A percentile compares a stretch with the other conserved stretches of the same genome.
These are phyloP conservation scores for Apodemia zela DNA, from an alignment of 2,888 invertebrate genomes.

Conservation along the genomic window DNA sequence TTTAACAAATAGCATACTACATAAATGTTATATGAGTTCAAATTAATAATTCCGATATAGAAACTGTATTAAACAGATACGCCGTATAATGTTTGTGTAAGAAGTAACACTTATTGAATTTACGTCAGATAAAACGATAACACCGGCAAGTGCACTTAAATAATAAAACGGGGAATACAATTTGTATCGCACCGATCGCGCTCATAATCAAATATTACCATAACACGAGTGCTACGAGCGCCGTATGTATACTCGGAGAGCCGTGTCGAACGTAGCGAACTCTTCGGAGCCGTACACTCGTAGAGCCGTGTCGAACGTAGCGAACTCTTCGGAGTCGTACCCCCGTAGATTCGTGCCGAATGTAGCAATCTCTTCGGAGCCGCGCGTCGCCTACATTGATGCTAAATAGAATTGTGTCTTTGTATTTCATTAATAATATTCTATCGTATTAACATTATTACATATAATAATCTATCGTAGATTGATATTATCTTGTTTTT, in stretches of 20 bases:
- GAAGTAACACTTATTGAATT: not conserved
- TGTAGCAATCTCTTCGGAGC: too few relatives aligned
- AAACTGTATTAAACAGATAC: not conserved
- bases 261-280: too few relatives aligned
- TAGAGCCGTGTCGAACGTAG: too few relatives aligned
- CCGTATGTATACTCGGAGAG: not conserved
- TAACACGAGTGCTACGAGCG: not conserved
- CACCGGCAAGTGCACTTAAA: constrained; percentile 7
- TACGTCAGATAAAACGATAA: not conserved
- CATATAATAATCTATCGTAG: too few relatives aligned
- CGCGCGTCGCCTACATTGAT: not conserved
- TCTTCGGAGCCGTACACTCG: too few relatives aligned
- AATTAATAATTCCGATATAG: not conserved
- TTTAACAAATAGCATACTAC: too few relatives aligned
- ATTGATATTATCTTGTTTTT: too few relatives aligned
- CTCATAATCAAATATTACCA: constrained; percentile 5
- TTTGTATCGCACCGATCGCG: not conserved
- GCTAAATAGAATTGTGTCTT: not conserved
- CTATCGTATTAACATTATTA: too few relatives aligned
- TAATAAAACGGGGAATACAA: constrained; percentile 8
- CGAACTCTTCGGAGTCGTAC: too few relatives aligned
- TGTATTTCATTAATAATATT: not conserved
- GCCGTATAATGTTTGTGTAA: not conserved
- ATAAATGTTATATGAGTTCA: too few relatives aligned
- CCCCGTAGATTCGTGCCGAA: too few relatives aligned